A percentile compares a stretch with the other conserved stretches of the same genome.
These are phyloP conservation scores for Pluvianellus socialis DNA, from an alignment of 2,113 vertebrate genomes.

Conservation along the genomic window DNA sequence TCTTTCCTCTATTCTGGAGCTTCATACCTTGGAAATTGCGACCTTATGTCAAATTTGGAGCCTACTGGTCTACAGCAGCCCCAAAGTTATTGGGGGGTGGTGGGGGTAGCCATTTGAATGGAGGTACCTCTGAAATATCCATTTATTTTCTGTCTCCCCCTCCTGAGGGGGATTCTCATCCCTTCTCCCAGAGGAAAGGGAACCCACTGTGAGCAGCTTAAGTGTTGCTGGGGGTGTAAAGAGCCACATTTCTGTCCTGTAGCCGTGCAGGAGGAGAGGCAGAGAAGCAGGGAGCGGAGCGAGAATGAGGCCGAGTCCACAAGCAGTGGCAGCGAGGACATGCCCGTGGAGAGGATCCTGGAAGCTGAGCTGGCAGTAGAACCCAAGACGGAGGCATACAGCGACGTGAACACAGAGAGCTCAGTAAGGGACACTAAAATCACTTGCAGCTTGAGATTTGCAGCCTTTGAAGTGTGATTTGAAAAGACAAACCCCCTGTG, in stretches of 20 bases:
- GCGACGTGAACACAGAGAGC: slow-evolving; percentile 80
- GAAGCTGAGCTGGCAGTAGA: slow-evolving; percentile 94
- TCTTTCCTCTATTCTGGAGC: neutral
- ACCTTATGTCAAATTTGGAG: neutral
- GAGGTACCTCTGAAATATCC: neutral
- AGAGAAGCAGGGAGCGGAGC: slow-evolving; percentile 88
- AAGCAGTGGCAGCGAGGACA: slow-evolving; percentile 84
- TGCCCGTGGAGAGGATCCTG: slow-evolving; percentile 96
- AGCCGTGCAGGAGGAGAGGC: slow-evolving; percentile 96
- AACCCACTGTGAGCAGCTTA: neutral
- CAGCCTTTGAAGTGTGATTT: neutral
- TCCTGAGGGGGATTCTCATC: neutral
- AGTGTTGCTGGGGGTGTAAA: neutral
- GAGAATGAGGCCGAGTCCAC: slow-evolving; percentile 87
- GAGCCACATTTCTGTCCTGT: neutral
- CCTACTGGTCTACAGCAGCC: neutral
- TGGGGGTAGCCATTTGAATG: neutral
- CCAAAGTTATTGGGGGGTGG: neutral
- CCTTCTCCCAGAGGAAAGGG: neutral
- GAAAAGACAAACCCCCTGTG: neutral
- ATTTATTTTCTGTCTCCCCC: neutral
- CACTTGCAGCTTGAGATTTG: neutral
- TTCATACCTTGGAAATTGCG: neutral
- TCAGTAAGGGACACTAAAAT: slow-evolving; percentile 75
- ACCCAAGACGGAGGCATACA: slow-evolving; percentile 88